Evolutionary conservation across 2,113 vertebrate species (phyloP), one percentile per base, ranked within the genome.

Genomic region (Myrmecobius fasciatus): DNA sequence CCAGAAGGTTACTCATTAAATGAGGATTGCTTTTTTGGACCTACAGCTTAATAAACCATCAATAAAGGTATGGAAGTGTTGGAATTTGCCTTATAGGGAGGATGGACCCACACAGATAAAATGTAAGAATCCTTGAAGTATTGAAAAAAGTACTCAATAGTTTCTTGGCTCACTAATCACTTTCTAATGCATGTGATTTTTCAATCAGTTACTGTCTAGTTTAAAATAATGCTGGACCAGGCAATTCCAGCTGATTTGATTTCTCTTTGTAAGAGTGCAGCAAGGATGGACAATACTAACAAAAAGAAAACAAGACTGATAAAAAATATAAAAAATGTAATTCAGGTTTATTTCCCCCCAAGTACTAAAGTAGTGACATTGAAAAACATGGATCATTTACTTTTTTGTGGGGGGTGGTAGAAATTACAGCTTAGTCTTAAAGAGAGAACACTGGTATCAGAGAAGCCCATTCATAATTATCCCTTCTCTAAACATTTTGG

Each of bases 111-210:
- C 7, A 43, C 43, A 7, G 36, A 83, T 83, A n/a, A 83, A 43
- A 83, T 83, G 67, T 24, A 83, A 83, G 20, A 83, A 83, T 43
- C 17, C 36, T 43, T 43, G 67, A 83, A 83, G 67, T 43, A 43
- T 83, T 43, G 5, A 83, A 83, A 67, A n/a, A 83, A 83, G 17
- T 43, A 43, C n/a, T 83, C n/a, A 43, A 83, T 43, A 75, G 67
- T 83, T 83, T 83, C 67, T 83, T 83, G n/a, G n/a, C 67, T 43
- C 20, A n/a, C 17, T 43, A 83, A 43, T 83, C 6, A 43, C 8
- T 83, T 83, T n/a, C 67, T 83, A 83, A 83, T 83, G 20, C 1
- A 0, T 95, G 56, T 95, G 17, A 89, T 94, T 97, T 91, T 96
- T 97, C 26, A 93, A 0, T 46, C 67, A 83, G 20, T 83, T 83